Conservation (phyloP, 2,888 invertebrate genomes). For the Polyploca ridens region DNA sequence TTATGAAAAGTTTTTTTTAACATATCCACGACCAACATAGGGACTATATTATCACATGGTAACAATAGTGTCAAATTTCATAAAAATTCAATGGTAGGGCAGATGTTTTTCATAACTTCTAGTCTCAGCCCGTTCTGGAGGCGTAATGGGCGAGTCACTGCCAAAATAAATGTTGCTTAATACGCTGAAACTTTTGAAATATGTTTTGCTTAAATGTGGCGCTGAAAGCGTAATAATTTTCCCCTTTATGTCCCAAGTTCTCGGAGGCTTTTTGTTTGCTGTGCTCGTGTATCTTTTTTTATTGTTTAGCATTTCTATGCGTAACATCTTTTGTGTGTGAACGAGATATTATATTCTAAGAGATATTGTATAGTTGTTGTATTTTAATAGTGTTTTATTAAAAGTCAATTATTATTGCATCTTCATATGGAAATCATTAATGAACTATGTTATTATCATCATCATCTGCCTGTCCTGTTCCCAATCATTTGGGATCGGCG, state of each 20-base stretch:
- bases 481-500: no score
- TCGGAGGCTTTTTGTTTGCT: constrained; percentile 58
- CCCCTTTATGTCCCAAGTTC: constrained; percentile 77
- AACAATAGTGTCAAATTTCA: neutral
- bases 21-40: neutral
- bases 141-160: constrained; percentile 79
- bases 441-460: no score
- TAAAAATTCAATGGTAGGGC: constrained; percentile 45
- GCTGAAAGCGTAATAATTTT: constrained; percentile 82
- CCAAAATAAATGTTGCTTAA: constrained; percentile 85
- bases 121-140: constrained; percentile 51
- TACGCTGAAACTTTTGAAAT: constrained; percentile 84
- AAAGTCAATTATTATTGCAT: no score
- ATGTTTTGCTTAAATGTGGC: constrained; percentile 81
- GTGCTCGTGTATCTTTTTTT: constrained; percentile 65
- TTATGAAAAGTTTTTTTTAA: neutral
- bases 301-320: constrained; percentile 52
- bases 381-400: neutral
- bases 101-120: constrained; percentile 67
- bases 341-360: constrained; percentile 26
- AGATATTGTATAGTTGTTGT: neutral
- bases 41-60: neutral
- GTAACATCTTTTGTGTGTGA: constrained; percentile 43
- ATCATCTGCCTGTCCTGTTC: no score
- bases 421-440: no score